Evolutionary conservation across 2,797 vertebrate species (phyloP).

Genomic region (Columba guinea): DNA sequence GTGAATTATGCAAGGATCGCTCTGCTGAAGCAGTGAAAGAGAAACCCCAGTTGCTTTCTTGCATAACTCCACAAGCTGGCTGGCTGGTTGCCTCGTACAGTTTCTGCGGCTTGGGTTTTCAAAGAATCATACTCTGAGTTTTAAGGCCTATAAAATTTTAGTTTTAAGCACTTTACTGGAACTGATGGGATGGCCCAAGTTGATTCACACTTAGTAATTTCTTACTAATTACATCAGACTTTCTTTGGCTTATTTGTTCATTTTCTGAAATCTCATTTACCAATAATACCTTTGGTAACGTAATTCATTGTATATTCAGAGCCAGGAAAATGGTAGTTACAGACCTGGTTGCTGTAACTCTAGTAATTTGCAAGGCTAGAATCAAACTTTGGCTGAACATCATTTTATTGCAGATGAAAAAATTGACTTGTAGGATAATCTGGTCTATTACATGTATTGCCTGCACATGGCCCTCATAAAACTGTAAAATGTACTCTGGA

Average conservation of each 20-base stretch:
- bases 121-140: not conserved
- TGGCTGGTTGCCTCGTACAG: not conserved
- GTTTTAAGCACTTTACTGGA: not conserved
- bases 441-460: not conserved
- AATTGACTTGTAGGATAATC: not conserved
- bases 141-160: not conserved
- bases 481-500: not conserved
- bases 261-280: not conserved
- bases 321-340: not conserved
- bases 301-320: not conserved
- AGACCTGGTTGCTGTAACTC: not conserved
- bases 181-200: not conserved
- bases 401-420: not conserved
- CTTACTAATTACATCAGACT: not conserved
- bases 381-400: not conserved
- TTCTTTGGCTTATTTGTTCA: not conserved
- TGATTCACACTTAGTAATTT: not conserved
- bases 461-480: not conserved
- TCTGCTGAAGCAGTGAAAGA: slow-evolving; percentile 41
- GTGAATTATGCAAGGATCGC: slow-evolving; percentile 28
- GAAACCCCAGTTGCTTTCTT: slow-evolving; percentile 35
- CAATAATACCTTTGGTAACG: not conserved
- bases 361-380: not conserved
- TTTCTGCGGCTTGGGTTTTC: not conserved
- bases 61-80: not conserved